phyloP scores from a whole-genome alignment of 1,140 invertebrate species.

The Antheraea pernyi region DNA sequence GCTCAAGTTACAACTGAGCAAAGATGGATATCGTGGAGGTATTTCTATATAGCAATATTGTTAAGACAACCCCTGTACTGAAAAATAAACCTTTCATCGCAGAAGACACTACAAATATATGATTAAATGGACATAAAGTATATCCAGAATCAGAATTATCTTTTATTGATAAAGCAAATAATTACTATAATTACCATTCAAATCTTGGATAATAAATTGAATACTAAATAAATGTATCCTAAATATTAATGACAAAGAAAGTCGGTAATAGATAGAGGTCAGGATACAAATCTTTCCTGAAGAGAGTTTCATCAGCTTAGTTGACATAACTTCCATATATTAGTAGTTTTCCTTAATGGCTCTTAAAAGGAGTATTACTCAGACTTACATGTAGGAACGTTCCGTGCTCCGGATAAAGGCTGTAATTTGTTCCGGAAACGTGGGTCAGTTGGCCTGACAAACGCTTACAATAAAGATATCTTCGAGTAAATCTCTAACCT shows the following conservation, averaged over 20 bases:
- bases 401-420: not conserved
- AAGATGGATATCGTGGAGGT: no score
- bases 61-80: no score
- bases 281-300: not conserved
- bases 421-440: conserved; percentile 1
- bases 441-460: not conserved
- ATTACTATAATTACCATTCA: no score
- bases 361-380: not conserved
- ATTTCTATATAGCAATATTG: no score
- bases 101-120: no score
- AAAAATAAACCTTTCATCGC: no score
- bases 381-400: not conserved
- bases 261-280: not conserved
- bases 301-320: conserved; percentile 1
- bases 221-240: no score
- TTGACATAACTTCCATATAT: not conserved
- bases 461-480: not conserved
- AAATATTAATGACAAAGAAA: not conserved
- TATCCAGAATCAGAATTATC: no score
- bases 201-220: no score
- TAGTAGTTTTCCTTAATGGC: conserved; percentile 1
- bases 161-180: no score
- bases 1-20: no score
- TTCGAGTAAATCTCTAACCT: not conserved
- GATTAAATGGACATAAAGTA: no score